Base-by-base conservation (phyloP, 2,888 invertebrate species). In the Penaeus monodon region DNA sequence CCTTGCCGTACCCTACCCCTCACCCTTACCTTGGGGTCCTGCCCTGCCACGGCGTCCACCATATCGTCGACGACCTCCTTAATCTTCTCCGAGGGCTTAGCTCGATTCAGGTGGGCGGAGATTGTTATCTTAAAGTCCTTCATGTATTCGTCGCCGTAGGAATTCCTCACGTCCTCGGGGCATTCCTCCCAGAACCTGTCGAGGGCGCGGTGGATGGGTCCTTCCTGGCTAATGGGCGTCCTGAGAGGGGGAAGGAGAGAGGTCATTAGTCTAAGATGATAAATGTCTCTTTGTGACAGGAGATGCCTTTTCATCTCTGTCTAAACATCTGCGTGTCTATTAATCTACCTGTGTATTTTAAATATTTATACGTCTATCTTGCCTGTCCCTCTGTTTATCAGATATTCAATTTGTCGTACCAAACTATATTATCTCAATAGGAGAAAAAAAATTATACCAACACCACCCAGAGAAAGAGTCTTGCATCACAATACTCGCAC, bases 61-160 rank as follows among this genome's bases (percentile, higher is more conserved):
- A 92, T 91, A 79, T 91, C 91, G 77, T 91, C 91, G 0, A 92
- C 91, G 4, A 92, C 92, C 84, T 92, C 91, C 44, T 89, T 88
- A 17, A 92, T 90, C 78, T 91, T 91, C 27, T 89, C 88, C 17
- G 81, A 63, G 49, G 91, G 90, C 79, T 89, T 90, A 64, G 91
- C 90, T n/a, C 85, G 74, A 49, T 86, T 86, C 77, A 91, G 86
- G 68, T 91, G 90, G 20, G 86, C 66, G n/a, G 88, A 64, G 27
- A 89, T 84, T 12, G 88, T 88, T 17, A 85, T 91, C 82, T 91
- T 91, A 87, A 91, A 92, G 73, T 91, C 91, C 70, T 91, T 89
- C 81, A 91, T 91, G 87, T 92, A 92, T 73, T 91, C 91, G 77
- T 91, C 90, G 4, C 92, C 92, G 86, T 92, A 92, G 29, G 90